A percentile compares a stretch with the other conserved stretches of the same genome.
These are phyloP conservation scores for Drosophila pallidifrons DNA, from an alignment of 1,140 invertebrate species.

Conservation along the genomic window DNA sequence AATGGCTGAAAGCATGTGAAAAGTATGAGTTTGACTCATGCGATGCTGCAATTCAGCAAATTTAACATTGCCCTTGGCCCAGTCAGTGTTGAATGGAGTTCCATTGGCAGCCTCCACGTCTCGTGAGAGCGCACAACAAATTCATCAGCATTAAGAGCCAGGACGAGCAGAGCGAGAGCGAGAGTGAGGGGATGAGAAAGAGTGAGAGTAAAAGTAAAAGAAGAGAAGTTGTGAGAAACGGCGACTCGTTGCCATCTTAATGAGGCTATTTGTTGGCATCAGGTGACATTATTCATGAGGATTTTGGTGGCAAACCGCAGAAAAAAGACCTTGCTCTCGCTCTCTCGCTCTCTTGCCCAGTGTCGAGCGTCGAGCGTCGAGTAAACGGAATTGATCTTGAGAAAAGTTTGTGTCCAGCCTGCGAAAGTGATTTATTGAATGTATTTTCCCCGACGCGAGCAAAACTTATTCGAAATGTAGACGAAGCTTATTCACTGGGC, in stretches of 20 bases:
- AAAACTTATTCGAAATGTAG: background rate
- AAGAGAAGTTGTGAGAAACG: slow-evolving; percentile 25
- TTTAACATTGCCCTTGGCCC: slow-evolving; percentile 6
- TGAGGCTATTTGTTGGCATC: slow-evolving; percentile 42
- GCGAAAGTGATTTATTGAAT: slow-evolving; percentile 33
- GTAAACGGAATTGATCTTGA: slow-evolving; percentile 27
- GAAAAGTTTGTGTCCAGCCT: slow-evolving; percentile 9
- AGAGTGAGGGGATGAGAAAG: background rate
- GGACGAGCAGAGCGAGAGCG: background rate
- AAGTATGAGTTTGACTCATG: background rate
- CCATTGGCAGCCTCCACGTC: background rate
- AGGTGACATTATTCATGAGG: slow-evolving; percentile 49
- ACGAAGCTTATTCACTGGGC: background rate
- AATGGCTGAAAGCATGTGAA: background rate
- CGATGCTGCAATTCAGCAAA: background rate
- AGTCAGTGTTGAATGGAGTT: background rate
- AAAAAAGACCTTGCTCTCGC: background rate
- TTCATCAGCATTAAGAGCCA: slow-evolving; percentile 21
- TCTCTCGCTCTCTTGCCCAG: no score
- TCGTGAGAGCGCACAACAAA: background rate
- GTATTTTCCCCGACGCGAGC: background rate
- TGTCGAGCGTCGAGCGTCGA: background rate
- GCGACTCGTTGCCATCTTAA: slow-evolving; percentile 32
- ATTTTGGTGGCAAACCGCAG: slow-evolving; percentile 3
- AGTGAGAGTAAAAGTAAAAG: background rate